phyloP scores from a whole-genome alignment of 1,140 invertebrate genomes.

The Callitettix versicolor region DNA sequence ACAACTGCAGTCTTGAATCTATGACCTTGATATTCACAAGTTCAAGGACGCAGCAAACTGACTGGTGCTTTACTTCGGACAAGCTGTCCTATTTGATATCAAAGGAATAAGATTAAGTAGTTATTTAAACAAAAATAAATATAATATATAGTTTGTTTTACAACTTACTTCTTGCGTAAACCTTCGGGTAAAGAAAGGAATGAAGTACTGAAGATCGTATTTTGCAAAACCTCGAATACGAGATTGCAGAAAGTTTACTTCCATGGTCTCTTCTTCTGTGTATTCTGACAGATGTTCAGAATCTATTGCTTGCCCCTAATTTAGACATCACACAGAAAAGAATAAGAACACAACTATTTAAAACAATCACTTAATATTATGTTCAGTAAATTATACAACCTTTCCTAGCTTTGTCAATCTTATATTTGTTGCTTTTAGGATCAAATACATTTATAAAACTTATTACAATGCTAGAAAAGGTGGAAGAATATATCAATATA shows the following conservation, averaged over 20 bases:
- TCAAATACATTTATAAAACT: too few species aligned
- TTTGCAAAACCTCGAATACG: constrained; percentile 74
- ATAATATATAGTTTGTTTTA: too few species aligned
- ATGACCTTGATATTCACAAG: too few species aligned
- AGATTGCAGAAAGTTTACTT: constrained; percentile 56
- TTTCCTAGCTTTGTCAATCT: too few species aligned
- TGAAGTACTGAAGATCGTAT: constrained; percentile 86
- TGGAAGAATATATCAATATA: too few species aligned
- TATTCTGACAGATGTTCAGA: constrained; percentile 91
- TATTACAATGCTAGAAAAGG: too few species aligned
- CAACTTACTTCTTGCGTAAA: constrained; percentile 77
- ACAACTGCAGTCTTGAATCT: not conserved
- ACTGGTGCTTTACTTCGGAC: too few species aligned
- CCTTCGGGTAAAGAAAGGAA: constrained; percentile 87
- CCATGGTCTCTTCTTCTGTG: constrained; percentile 82
- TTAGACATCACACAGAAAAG: constrained; percentile 23
- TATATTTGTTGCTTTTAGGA: too few species aligned
- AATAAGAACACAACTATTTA: constrained; percentile 3
- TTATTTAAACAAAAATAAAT: too few species aligned
- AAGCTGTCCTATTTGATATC: not conserved
- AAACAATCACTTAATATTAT: not conserved
- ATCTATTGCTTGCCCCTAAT: constrained; percentile 83
- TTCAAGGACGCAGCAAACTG: too few species aligned
- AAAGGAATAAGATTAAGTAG: not conserved
- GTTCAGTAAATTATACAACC: too few species aligned